Base-by-base conservation (phyloP, 1,140 invertebrate species). In the Microplitis mediator region DNA sequence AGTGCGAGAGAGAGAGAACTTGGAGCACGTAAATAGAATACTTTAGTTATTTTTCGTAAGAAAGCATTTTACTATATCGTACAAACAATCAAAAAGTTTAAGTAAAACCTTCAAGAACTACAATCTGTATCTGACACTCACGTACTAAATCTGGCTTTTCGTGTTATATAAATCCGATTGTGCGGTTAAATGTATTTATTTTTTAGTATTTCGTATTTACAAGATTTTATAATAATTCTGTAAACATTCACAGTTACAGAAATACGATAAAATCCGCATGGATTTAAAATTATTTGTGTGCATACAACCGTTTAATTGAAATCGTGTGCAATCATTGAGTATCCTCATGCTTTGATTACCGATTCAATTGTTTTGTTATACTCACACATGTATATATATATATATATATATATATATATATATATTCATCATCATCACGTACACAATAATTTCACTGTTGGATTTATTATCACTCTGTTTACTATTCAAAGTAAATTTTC, bases 321-420 rank as follows among this genome's bases (percentile, higher is more conserved):
- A 68, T 68, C 23, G 39, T 35, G 34, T 32, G 34, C 52, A 68
- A 68, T 68, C 51, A 68, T 35, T 31, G 32, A 56, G 32, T 35
- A 52, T 45, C 23, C 39, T 45, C 39, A 5, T 45, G 39, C 39
- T 32, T 68, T 68, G 66, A 68, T 68, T 68, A 68, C 66, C 32
- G 51, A 68, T 32, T 68, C 66, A 68, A 68, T 68, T 68, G 66
- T 68, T 45, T 35, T 11, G n/a, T 64, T 32, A 23, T 23, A 4
- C 56, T 23, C 14, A 31, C 56, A 58, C 23, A 23, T 23, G 23
- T 23, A 23, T 23, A 23, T 23, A 23, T 23, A 23, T 23, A 23
- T 23, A 23, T 23, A 23, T 23, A n/a, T n/a, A n/a, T n/a, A n/a
- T n/a, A n/a, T n/a, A n/a, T n/a, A n/a, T 39, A 39, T 39, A 8